Conservation (phyloP, 2,888 invertebrate genomes). For the Frankliniella fusca region DNA sequence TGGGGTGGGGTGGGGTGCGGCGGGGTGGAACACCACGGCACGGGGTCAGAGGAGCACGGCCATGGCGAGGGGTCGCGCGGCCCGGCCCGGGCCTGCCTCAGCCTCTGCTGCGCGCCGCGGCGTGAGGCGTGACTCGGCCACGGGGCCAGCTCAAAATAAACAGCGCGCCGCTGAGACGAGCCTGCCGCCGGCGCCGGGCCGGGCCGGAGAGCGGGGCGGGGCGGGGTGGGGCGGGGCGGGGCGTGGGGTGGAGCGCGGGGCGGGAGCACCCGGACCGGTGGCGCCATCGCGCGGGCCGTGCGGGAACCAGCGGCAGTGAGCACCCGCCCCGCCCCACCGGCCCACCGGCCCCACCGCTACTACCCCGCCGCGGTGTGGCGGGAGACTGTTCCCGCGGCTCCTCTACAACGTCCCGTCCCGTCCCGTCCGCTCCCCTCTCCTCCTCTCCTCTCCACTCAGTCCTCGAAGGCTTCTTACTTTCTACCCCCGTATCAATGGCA, state of each 20-base stretch:
- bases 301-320: neutral
- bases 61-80: neutral
- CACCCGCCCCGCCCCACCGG: neutral
- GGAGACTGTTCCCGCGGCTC: too few species aligned
- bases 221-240: neutral
- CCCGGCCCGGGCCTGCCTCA: neutral
- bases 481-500: too few species aligned
- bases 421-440: too few species aligned
- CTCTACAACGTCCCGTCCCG: too few species aligned
- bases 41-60: neutral
- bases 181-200: neutral
- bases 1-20: neutral
- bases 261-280: neutral
- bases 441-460: too few species aligned
- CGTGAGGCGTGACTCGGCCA: neutral
- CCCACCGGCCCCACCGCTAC: neutral
- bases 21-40: neutral
- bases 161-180: neutral
- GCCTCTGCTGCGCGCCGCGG: neutral
- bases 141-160: conserved; percentile 19
- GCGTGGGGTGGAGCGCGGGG: neutral
- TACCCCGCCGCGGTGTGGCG: neutral
- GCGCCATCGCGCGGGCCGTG: neutral
- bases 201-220: neutral
- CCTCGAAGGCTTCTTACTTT: too few species aligned